phyloP scores from a whole-genome alignment of 64 coral and sea anemone species.

The Montipora sp. region DNA sequence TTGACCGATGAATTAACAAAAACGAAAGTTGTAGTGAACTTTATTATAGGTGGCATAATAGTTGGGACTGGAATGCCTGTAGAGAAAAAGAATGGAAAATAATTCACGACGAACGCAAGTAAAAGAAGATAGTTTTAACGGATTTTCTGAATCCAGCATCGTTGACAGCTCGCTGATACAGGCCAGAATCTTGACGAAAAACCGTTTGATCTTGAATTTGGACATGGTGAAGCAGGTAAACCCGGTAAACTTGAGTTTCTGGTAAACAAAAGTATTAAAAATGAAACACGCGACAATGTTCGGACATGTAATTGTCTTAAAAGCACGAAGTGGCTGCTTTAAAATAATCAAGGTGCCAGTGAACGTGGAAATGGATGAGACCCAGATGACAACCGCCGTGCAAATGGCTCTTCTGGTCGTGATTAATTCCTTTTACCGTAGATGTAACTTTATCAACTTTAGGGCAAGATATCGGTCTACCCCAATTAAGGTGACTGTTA shows the following conservation, averaged over 20 bases:
- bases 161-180: neutral
- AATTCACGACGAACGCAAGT: neutral
- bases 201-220: neutral
- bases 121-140: constrained; percentile 3
- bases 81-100: neutral
- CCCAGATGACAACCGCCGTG: neutral
- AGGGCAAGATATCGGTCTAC: constrained; percentile 37
- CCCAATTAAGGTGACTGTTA: neutral
- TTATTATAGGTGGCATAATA: neutral
- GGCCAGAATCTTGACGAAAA: neutral
- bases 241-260: constrained; percentile 73
- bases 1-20: neutral
- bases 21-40: neutral
- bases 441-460: constrained; percentile 3
- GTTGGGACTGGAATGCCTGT: neutral
- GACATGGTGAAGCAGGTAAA: constrained; percentile 5
- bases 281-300: neutral
- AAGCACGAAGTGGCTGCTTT: neutral
- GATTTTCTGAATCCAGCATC: constrained; percentile 20
- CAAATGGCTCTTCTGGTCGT: neutral
- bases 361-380: neutral
- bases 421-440: constrained; percentile 12
- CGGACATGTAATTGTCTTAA: neutral
- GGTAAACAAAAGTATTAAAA: constrained; percentile 54
- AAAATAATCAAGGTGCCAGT: too few species aligned